phyloP scores from a whole-genome alignment of 2,797 vertebrate genomes.

The Apogon talboti region DNA sequence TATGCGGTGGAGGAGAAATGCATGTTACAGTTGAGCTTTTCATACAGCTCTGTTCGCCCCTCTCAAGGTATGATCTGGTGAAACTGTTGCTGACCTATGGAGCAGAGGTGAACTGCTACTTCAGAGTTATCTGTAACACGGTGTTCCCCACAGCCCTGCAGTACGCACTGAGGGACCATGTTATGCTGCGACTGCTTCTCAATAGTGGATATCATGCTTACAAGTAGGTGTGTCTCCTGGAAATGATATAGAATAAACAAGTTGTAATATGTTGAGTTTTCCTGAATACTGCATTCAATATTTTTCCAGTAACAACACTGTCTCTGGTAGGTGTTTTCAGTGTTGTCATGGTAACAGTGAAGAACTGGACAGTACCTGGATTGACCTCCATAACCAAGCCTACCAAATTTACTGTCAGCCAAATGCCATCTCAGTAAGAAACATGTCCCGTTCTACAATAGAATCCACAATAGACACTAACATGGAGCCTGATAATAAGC shows the following conservation, averaged over 20 bases:
- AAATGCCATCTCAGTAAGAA: conserved; percentile 70
- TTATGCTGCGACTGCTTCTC: conserved; percentile 89
- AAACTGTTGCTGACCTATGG: conserved; percentile 84
- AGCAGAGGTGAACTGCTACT: conserved; percentile 90
- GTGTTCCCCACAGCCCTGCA: conserved; percentile 90
- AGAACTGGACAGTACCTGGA: conserved; percentile 52
- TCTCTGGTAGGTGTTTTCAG: conserved; percentile 84
- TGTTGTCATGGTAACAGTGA: conserved; percentile 85
- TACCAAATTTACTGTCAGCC: conserved; percentile 56
- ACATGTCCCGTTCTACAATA: not conserved
- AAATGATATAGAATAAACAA: not conserved
- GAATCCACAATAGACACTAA: not conserved
- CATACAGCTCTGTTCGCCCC: not conserved
- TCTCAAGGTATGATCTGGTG: conserved; percentile 83
- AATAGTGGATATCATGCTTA: conserved; percentile 87
- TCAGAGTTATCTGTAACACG: conserved; percentile 85
- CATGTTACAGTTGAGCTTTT: not conserved
- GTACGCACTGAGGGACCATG: conserved; percentile 86
- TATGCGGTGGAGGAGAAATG: not conserved
- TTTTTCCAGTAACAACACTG: not conserved
- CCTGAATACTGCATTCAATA: no score
- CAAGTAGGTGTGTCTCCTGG: conserved; percentile 46
- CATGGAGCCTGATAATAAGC: not conserved
- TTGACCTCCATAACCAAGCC: conserved; percentile 54
- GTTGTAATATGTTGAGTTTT: no score